These are phyloP conservation scores for Odontocolon sp. DNA, from an alignment of 2,888 invertebrate genomes.

Conservation along the genomic window DNA sequence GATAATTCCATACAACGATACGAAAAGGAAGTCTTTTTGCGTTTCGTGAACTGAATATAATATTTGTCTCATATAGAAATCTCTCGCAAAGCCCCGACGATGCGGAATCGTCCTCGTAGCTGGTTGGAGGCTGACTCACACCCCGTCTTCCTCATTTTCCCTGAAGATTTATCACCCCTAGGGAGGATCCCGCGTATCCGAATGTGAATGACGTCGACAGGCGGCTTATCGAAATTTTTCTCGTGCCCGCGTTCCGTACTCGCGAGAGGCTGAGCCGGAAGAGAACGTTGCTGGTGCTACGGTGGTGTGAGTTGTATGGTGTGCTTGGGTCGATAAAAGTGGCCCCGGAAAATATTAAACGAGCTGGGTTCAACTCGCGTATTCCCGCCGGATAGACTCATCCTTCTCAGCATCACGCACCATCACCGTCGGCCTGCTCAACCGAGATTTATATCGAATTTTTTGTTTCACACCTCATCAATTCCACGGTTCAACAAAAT, in stretches of 20 bases:
- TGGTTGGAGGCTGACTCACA: conserved; percentile 43
- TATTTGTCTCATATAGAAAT: conserved; percentile 50
- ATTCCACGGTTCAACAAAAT: conserved; percentile 1
- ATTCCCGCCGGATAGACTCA: conserved; percentile 49
- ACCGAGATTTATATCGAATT: conserved; percentile 19
- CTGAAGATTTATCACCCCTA: conserved; percentile 38
- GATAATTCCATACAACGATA: conserved; percentile 14
- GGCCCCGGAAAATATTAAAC: conserved; percentile 49
- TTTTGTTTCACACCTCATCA: neutral
- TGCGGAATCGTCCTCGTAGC: conserved; percentile 8
- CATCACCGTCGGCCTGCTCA: conserved; percentile 18
- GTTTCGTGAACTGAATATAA: conserved; percentile 58
- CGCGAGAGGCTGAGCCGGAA: conserved; percentile 24
- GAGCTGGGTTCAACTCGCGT: conserved; percentile 25
- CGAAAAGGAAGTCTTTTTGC: neutral
- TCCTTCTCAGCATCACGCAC: conserved; percentile 43
- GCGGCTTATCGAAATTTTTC: conserved; percentile 54
- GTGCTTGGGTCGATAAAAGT: conserved; percentile 42
- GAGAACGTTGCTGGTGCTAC: conserved; percentile 29
- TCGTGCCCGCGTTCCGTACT: conserved; percentile 23
- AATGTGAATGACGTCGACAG: conserved; percentile 60
- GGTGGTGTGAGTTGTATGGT: neutral
- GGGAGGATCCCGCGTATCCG: conserved; percentile 52
- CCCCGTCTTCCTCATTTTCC: conserved; percentile 32
- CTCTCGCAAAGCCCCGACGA: conserved; percentile 18